Conservation (phyloP, 2,797 vertebrate species). For the Enteromius trimaculatus region DNA sequence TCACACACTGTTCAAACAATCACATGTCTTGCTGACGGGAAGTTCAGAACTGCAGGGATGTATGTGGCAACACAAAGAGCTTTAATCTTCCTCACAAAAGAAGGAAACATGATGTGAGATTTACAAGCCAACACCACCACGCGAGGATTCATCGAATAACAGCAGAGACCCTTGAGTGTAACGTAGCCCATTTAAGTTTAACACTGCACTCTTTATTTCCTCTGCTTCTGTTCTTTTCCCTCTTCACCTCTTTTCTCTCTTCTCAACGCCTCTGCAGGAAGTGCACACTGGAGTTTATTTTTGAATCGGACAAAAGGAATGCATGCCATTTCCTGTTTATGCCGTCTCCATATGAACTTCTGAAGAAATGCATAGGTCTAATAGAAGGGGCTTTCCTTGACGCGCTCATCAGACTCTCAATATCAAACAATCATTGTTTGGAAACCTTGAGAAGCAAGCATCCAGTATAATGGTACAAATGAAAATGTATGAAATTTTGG, state of each 20-base stretch:
- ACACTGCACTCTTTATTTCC: slow-evolving; percentile 40
- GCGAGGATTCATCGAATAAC: slow-evolving; percentile 28
- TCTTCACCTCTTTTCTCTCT: slow-evolving; percentile 28
- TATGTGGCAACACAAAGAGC: slow-evolving; percentile 44
- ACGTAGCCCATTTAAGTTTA: slow-evolving; percentile 38
- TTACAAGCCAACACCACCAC: slow-evolving; percentile 25
- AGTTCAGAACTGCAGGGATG: slow-evolving; percentile 44
- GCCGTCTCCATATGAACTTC: slow-evolving; percentile 50
- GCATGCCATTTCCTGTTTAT: slow-evolving; percentile 71
- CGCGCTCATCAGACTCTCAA: neutral
- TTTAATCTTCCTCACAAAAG: slow-evolving; percentile 45
- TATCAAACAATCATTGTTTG: neutral
- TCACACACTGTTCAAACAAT: slow-evolving; percentile 34
- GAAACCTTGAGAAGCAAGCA: neutral
- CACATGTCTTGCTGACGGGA: slow-evolving; percentile 42
- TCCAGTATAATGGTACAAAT: neutral
- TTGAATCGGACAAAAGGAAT: slow-evolving; percentile 71
- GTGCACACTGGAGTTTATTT: slow-evolving; percentile 67
- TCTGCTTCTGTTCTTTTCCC: slow-evolving; percentile 31
- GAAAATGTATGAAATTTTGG: neutral
- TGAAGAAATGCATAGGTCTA: slow-evolving; percentile 34
- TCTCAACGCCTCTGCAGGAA: slow-evolving; percentile 59
- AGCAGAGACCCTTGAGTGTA: slow-evolving; percentile 32
- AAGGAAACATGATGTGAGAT: slow-evolving; percentile 29
- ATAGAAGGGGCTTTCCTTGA: neutral